Evolutionary conservation across 2,888 invertebrate species (phyloP).

Genomic region (Priocnemis perturbator): DNA sequence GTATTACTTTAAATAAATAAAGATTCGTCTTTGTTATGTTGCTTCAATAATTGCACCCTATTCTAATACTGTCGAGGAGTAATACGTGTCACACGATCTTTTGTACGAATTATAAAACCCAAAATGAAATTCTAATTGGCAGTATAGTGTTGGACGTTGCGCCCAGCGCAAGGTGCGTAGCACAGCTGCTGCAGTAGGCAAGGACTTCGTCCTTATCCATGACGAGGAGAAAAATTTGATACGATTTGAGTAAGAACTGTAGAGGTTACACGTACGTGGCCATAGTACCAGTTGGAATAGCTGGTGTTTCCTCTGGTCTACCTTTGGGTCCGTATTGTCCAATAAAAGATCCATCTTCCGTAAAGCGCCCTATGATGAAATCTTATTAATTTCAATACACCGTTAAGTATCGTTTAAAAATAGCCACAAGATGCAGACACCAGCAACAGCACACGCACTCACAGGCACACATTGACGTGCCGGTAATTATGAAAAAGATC

Average conservation of each 20-base stretch:
- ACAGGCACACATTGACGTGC: background rate
- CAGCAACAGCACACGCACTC: too few species aligned
- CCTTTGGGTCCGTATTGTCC: conserved; percentile 92
- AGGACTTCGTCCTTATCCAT: conserved; percentile 54
- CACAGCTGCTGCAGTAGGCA: conserved; percentile 67
- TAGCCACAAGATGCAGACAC: conserved; percentile 3
- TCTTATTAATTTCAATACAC: background rate
- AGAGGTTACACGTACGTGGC: conserved; percentile 81
- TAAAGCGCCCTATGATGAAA: conserved; percentile 85
- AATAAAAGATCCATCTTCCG: conserved; percentile 98
- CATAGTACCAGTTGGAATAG: conserved; percentile 78
- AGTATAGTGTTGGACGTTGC: conserved; percentile 73
- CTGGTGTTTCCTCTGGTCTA: conserved; percentile 76
- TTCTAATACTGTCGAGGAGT: too few species aligned
- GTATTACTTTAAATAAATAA: background rate
- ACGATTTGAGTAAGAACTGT: conserved; percentile 52
- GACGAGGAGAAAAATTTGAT: conserved; percentile 44
- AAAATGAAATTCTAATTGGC: conserved; percentile 71
- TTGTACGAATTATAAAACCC: conserved; percentile 64
- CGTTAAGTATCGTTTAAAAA: conserved; percentile 7
- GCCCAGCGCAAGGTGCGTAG: conserved; percentile 73
- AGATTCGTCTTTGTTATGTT: too few species aligned
- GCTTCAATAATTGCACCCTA: too few species aligned
- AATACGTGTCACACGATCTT: conserved; percentile 15
- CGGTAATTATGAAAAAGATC: too few species aligned